Base-by-base conservation (phyloP, 2,888 invertebrate genomes). In the Drosophila nr. perissopoda region DNA sequence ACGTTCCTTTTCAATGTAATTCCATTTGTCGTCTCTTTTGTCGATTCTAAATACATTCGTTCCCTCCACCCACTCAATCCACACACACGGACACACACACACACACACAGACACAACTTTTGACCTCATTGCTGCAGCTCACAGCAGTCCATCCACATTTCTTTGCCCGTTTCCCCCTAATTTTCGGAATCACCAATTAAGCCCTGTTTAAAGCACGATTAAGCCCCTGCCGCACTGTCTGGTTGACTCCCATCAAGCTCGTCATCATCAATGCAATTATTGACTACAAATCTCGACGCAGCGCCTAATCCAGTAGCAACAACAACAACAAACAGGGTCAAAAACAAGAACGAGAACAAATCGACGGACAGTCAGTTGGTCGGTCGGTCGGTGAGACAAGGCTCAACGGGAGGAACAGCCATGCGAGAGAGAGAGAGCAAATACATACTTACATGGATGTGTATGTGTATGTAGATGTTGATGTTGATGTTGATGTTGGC, bases 181-280 rank as follows among this genome's bases (percentile, higher is more conserved):
- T 59, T 70, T 79, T 64, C 69, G 68, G 74, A 86, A 85, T 88
- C 89, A 89, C 67, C 85, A 85, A 85, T 85, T 85, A 85, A 88
- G 89, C 78, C 76, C 80, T 82, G 82, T 82, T 89, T 89, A 88
- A 88, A 78, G 87, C 84, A 80, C 89, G 83, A 85, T 85, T 89
- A 89, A 88, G 87, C 61, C 57, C 70, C 70, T 25, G 40, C 29
- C 57, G 5, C 34, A 10, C 25, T 10, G 34, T 48, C 36, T 42
- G 25, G 16, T 34, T 27, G 38, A 13, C 31, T 34, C 46, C 21
- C 51, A 46, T 58, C 70, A 64, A 80, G 76, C 77, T 78, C 80
- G 79, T 74, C 75, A 73, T 82, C 87, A 81, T 87, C 89, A 85
- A 88, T 85, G 89, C 84, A 85, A 85, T 85, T 85, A 85, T 85